Conservation (phyloP, 2,888 invertebrate genomes). For the Hirtodrosophila alboralis region DNA sequence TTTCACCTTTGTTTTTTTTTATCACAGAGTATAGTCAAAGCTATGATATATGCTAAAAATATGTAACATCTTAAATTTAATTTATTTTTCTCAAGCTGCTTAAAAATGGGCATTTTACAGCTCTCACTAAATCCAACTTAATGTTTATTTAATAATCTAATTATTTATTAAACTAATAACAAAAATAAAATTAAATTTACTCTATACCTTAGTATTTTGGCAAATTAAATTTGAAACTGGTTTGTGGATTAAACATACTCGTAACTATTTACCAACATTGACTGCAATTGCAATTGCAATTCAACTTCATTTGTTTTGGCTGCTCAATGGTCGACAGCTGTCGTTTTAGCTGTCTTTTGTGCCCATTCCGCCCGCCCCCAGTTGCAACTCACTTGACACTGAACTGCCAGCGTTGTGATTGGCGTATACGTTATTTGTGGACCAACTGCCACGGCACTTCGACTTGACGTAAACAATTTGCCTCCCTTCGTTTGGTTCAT, state of each 20-base stretch:
- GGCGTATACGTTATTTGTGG: slow-evolving; percentile 53
- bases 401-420: slow-evolving; percentile 29
- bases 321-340: slow-evolving; percentile 28
- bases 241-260: slow-evolving; percentile 3
- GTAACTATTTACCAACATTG: slow-evolving; percentile 26
- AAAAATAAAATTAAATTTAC: neutral
- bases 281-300: slow-evolving; percentile 38
- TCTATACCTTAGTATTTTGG: neutral
- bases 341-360: slow-evolving; percentile 26
- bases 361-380: slow-evolving; percentile 16
- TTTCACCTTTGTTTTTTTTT: no score
- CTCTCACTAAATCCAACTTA: no score
- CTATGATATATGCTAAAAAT: no score
- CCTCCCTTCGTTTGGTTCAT: slow-evolving; percentile 26
- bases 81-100: no score
- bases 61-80: no score
- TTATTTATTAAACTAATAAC: no score
- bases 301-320: slow-evolving; percentile 51
- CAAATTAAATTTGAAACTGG: slow-evolving; percentile 7
- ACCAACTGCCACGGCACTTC: slow-evolving; percentile 40
- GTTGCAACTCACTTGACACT: slow-evolving; percentile 46
- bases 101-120: no score
- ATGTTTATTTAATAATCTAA: no score
- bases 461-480: slow-evolving; percentile 24
- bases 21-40: no score